Evolutionary conservation across 2,888 invertebrate species (phyloP).

Genomic region (Diadegma fenestrale): DNA sequence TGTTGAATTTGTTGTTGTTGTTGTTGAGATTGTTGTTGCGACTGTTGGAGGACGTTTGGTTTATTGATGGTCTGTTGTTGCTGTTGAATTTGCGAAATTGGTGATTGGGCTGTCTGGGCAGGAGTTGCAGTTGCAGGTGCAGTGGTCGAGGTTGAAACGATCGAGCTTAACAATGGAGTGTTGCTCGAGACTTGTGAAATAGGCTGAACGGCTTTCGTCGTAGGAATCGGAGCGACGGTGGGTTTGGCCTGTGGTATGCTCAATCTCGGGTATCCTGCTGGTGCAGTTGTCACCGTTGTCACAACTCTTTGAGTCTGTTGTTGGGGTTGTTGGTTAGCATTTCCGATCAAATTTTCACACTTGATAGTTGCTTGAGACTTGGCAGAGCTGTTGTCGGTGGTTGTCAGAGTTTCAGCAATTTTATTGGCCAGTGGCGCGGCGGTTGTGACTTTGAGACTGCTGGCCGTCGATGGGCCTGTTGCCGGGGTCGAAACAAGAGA

Average conservation of each 20-base stretch:
- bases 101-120: conserved; percentile 78
- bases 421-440: conserved; percentile 53
- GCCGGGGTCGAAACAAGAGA: conserved; percentile 1
- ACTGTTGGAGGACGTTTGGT: conserved; percentile 63
- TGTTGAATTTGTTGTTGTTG: conserved; percentile 71
- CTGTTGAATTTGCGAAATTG: conserved; percentile 40
- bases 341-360: conserved; percentile 45
- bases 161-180: conserved; percentile 70
- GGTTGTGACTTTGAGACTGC: conserved; percentile 33
- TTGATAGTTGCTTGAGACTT: conserved; percentile 63
- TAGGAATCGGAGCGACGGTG: conserved; percentile 69
- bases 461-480: conserved; percentile 27
- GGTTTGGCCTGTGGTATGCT: conserved; percentile 74
- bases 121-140: conserved; percentile 63
- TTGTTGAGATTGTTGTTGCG: conserved; percentile 70
- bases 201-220: conserved; percentile 63
- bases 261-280: conserved; percentile 58
- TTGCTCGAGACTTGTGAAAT: conserved; percentile 69
- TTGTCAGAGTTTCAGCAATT: conserved; percentile 66
- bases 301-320: conserved; percentile 61
- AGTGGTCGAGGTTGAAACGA: conserved; percentile 64
- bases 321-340: conserved; percentile 56
- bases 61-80: conserved; percentile 72
- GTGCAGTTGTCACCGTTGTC: conserved; percentile 64
- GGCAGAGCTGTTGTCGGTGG: conserved; percentile 47